Evolutionary conservation across 1,140 invertebrate genomes (phyloP).

Genomic region (Brachionus koreanus): DNA sequence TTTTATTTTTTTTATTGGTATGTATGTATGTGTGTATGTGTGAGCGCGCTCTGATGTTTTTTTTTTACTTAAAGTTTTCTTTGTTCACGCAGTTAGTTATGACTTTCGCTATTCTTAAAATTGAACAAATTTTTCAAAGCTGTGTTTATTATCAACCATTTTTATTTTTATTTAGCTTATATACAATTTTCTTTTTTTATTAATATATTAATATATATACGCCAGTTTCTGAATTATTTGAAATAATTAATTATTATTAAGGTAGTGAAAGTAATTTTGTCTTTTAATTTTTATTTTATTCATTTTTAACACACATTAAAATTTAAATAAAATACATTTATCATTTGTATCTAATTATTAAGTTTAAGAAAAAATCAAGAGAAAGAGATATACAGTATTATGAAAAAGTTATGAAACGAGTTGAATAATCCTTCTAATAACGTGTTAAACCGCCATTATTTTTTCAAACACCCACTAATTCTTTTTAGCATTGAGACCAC

Average conservation of each 20-base stretch:
- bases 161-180: not conserved
- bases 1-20: not conserved
- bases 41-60: not conserved
- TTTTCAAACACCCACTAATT: too few relatives aligned
- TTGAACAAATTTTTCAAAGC: not conserved
- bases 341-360: too few relatives aligned
- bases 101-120: not conserved
- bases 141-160: slow-evolving; percentile 8
- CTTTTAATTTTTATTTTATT: not conserved
- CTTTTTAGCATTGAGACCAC: too few relatives aligned
- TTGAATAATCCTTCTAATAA: too few relatives aligned
- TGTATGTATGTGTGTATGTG: not conserved
- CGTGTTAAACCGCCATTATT: too few relatives aligned
- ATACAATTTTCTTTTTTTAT: not conserved
- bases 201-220: not conserved
- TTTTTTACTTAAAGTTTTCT: not conserved
- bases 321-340: too few relatives aligned
- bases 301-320: too few relatives aligned
- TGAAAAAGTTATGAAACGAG: too few relatives aligned
- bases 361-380: too few relatives aligned
- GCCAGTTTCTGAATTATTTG: not conserved
- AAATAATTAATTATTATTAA: not conserved
- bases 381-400: too few relatives aligned
- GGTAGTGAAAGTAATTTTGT: not conserved
- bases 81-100: not conserved